Conservation (phyloP, 1,140 invertebrate species). For the Ridgeia piscesae region DNA sequence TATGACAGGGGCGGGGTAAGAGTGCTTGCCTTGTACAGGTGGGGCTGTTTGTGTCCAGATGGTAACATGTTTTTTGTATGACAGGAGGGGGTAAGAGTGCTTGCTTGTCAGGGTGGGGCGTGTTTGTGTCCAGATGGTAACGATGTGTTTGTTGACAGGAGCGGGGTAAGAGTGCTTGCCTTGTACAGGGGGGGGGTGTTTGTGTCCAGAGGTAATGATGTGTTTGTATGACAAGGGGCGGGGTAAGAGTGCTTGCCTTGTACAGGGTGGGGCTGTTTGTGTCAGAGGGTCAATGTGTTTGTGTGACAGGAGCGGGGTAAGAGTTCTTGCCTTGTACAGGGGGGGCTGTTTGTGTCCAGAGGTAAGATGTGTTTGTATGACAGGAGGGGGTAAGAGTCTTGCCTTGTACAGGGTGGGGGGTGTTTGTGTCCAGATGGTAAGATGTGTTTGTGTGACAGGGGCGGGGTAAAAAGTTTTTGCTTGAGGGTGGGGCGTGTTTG, state of each 20-base stretch:
- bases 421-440: background rate
- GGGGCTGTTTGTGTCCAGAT: too few relatives aligned
- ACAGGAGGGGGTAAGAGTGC: background rate
- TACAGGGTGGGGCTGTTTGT: background rate
- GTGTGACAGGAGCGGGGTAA: constrained; percentile 10
- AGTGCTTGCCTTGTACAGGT: too few relatives aligned
- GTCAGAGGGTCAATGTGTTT: background rate
- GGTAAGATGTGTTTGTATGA: too few relatives aligned
- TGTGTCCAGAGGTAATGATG: too few relatives aligned
- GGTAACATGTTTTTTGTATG: too few relatives aligned
- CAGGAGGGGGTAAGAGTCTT: background rate
- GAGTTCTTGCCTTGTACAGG: too few relatives aligned
- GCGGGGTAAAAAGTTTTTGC: constrained; percentile 1
- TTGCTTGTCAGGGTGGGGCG: background rate
- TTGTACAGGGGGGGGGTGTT: too few relatives aligned
- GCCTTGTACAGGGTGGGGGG: background rate
- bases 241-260: background rate
- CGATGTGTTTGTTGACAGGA: background rate
- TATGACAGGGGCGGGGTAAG: constrained; percentile 5
- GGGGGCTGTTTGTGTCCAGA: too few relatives aligned
- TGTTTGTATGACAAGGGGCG: too few relatives aligned
- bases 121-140: background rate
- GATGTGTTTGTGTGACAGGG: constrained; percentile 1
- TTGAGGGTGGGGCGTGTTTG: too few relatives aligned
- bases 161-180: constrained; percentile 6